Evolutionary conservation across 1,140 invertebrate genomes (phyloP), one percentile per base, ranked within the genome.

Genomic region (Trissolcus basalis): DNA sequence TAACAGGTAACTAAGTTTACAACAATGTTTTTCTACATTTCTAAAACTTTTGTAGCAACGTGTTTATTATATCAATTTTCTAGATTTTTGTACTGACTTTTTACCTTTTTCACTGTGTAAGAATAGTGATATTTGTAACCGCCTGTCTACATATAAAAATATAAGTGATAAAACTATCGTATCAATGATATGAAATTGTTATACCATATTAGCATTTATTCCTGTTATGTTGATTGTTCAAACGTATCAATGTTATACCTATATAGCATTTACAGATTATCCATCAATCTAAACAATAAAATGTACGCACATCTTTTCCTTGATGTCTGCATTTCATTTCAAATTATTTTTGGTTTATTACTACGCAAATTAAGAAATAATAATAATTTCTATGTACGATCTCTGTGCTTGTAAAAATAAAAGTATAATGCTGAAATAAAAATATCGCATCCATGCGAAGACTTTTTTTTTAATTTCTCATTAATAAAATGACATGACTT

Each of bases 121-220:
- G n/a, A 39, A 4, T 39, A 39, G 9, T 11, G 9, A 39, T 39
- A 43, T 54, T 53, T 53, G 15, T 53, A 43, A 13, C 35, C 39
- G 10, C 44, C 44, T 49, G 6, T 19, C 9, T n/a, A 39, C 9
- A 39, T 39, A 39, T 9, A 39, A 39, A 4, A 4, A n/a, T 3
- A 8, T 39, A 39, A 9, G 9, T 39, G 36, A 39, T 39, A 39
- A 11, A 39, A 11, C 3, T 39, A 39, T 27, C 19, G 2, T 39
- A 39, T 39, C 36, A 3, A 35, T 44, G 53, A 47, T 41, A 9
- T 44, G 14, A 54, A 58, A n/a, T 64, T 64, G 56, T 65, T 65
- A 59, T 64, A 45, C 36, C 45, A 33, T 72, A 10, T 63, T 64
- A 71, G 43, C 53, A 60, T 64, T 63, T 72, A 73, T 67, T 60